Conservation (phyloP, 2,113 vertebrate genomes). For the Cinclus cinclus region DNA sequence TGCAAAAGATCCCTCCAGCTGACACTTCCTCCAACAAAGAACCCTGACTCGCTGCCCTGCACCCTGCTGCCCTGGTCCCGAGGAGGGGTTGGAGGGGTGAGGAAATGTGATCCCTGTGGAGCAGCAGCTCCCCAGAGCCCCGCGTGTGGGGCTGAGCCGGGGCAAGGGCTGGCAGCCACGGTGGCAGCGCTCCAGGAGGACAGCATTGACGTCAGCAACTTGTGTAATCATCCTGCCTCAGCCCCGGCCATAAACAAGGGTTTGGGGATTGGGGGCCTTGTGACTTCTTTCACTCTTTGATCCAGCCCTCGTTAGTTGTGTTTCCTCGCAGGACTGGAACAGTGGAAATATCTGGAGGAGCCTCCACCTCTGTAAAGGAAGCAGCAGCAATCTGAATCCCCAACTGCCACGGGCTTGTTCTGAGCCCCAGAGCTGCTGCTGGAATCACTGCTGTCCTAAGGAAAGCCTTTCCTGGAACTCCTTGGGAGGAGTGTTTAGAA, state of each 20-base stretch:
- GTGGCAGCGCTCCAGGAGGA: constrained; percentile 57
- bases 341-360: not conserved
- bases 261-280: not conserved
- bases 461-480: not conserved
- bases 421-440: not conserved
- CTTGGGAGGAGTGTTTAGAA: not conserved
- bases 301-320: not conserved
- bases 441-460: not conserved
- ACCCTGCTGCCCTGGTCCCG: not conserved
- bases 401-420: not conserved
- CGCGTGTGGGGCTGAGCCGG: not conserved
- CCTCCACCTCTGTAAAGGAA: not conserved
- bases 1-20: not conserved
- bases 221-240: not conserved
- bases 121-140: not conserved
- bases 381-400: not conserved
- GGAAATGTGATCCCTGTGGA: not conserved
- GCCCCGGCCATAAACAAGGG: not conserved
- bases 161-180: not conserved
- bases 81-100: not conserved
- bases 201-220: constrained; percentile 36
- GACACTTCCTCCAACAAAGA: not conserved
- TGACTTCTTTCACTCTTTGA: not conserved
- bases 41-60: not conserved
- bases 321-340: not conserved